phyloP scores from a whole-genome alignment of 2,113 vertebrate species.

The Leptocoma aspasia region DNA sequence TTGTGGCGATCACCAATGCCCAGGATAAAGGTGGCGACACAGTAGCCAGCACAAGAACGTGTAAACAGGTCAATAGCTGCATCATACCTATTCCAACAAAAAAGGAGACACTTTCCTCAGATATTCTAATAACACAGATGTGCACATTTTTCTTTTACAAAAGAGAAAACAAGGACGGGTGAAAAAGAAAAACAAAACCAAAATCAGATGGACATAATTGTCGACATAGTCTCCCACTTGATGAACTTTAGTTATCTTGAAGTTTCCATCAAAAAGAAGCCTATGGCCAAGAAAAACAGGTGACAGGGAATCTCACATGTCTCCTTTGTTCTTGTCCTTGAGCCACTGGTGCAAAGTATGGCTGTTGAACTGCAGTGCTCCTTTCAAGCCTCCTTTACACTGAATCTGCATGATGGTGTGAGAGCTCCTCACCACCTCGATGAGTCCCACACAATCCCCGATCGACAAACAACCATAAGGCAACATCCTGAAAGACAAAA shows the following conservation, averaged over 20 bases:
- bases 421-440: slow-evolving; percentile 96
- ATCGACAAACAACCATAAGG: slow-evolving; percentile 96
- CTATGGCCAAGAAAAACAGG: not conserved
- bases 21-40: slow-evolving; percentile 96
- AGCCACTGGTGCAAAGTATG: slow-evolving; percentile 97
- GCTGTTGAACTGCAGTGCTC: slow-evolving; percentile 96
- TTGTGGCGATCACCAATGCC: slow-evolving; percentile 98
- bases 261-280: not conserved
- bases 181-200: not conserved
- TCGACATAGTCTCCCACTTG: not conserved
- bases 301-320: slow-evolving; percentile 81
- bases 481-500: slow-evolving; percentile 84
- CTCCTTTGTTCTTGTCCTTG: slow-evolving; percentile 97
- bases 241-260: not conserved
- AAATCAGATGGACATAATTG: not conserved
- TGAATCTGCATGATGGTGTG: slow-evolving; percentile 99
- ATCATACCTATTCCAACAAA: slow-evolving; percentile 83
- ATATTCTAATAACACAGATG: not conserved
- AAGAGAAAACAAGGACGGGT: not conserved
- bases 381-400: slow-evolving; percentile 96
- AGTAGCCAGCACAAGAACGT: slow-evolving; percentile 96
- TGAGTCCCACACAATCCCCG: slow-evolving; percentile 96
- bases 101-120: not conserved
- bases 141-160: not conserved
- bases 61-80: slow-evolving; percentile 96